Evolutionary conservation across 2,797 vertebrate genomes (phyloP).

Genomic region (Crenichthys baileyi): DNA sequence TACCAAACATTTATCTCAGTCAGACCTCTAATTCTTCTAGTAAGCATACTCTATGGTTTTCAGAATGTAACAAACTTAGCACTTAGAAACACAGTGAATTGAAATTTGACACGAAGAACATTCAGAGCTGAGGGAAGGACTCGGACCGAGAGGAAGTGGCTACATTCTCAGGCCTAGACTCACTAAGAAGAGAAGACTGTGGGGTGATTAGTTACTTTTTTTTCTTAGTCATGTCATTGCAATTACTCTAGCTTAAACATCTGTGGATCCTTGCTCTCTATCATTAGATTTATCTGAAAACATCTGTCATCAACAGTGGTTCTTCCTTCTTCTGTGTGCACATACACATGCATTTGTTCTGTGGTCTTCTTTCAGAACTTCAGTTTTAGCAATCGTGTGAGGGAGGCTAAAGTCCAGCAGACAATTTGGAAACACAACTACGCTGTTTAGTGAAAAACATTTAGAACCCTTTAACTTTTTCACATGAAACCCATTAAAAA

Average conservation of each 20-base stretch:
- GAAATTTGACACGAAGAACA: slow-evolving; percentile 12
- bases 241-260: slow-evolving; percentile 28
- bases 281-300: slow-evolving; percentile 28
- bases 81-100: not conserved
- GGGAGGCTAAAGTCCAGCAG: slow-evolving; percentile 10
- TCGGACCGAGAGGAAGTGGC: slow-evolving; percentile 63
- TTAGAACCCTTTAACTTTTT: not conserved
- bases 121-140: slow-evolving; percentile 39
- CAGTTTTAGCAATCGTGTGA: slow-evolving; percentile 32
- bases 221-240: slow-evolving; percentile 14
- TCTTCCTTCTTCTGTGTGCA: slow-evolving; percentile 9
- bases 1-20: not conserved
- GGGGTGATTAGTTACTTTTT: slow-evolving; percentile 14
- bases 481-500: not conserved
- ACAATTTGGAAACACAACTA: slow-evolving; percentile 23
- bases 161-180: slow-evolving; percentile 16
- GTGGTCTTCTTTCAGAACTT: slow-evolving; percentile 11
- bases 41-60: not conserved
- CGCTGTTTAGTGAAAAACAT: not conserved
- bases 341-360: not conserved
- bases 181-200: slow-evolving; percentile 32
- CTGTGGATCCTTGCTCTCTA: slow-evolving; percentile 38
- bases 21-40: not conserved
- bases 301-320: slow-evolving; percentile 4
- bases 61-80: not conserved